Evolutionary conservation across 2,113 vertebrate species (phyloP), one percentile per base, ranked within the genome.

Genomic region (Chitala chitala): DNA sequence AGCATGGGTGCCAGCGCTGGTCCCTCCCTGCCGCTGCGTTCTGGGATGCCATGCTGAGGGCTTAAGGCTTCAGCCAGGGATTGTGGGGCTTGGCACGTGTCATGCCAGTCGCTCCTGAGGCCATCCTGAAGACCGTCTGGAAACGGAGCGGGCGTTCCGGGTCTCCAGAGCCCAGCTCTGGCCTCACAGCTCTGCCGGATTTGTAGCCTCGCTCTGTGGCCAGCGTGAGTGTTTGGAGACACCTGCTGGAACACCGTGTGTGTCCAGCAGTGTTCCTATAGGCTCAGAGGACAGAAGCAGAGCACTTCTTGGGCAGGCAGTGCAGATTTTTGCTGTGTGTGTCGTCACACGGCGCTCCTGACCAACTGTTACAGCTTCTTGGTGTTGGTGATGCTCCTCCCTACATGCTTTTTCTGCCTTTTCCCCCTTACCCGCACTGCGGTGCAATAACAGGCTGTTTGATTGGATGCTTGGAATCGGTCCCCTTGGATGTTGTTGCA

Each of bases 1-100:
- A 33, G 31, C 29, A 33, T 20, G 17, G 59, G 15, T 63, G 59
- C 29, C 15, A 33, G 31, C 59, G 8, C 59, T 20, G 2, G 33
- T n/a, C 58, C 59, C 33, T 63, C 59, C 59, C 17, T 63, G 59
- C 59, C 38, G 33, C 38, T 63, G 29, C 59, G 38, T 63, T 38
- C 59, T 38, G 59, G 58, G 59, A 20, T 63, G 15, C 29, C 31
- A 38, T 38, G 59, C 59, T 63, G 59, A 36, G 59, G 38, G 38
- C 59, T 36, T 63, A 63, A 38, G 38, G 33, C 31, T 63, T 36
- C 59, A 63, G 33, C 38, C 38, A 33, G 59, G 33, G 59, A 29
- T 36, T 63, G 38, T 29, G 15, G 38, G 59, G 59, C 33, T 63
- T 63, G 17, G 58, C 15, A 20, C 6, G 6, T 15, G 17, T 63